phyloP scores from a whole-genome alignment of 1,140 invertebrate genomes.

The Myzus persicae region DNA sequence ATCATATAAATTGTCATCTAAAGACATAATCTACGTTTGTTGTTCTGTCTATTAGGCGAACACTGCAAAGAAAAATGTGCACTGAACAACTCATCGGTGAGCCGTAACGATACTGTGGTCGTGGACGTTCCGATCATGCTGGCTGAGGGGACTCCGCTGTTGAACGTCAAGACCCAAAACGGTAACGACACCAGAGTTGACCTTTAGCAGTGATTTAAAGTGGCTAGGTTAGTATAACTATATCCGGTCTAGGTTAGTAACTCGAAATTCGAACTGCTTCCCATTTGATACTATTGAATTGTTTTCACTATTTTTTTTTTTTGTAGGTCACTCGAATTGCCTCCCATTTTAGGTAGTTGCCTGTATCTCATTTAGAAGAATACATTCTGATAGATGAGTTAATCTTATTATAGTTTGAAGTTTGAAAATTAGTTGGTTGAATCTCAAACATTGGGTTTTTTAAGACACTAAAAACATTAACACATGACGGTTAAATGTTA shows the following conservation, averaged over 20 bases:
- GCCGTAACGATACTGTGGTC: not conserved
- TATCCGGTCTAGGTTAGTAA: not conserved
- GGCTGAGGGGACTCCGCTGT: constrained; percentile 10
- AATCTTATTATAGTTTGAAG: too few relatives aligned
- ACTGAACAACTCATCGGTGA: not conserved
- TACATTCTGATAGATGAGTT: too few relatives aligned
- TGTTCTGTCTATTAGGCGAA: not conserved
- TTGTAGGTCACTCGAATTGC: too few relatives aligned
- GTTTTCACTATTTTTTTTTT: not conserved
- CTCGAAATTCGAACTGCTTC: not conserved
- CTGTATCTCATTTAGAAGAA: too few relatives aligned
- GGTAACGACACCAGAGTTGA: not conserved
- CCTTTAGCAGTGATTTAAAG: not conserved
- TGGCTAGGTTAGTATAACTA: not conserved
- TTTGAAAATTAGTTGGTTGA: too few relatives aligned
- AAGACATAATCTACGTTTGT: not conserved
- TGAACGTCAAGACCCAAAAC: not conserved
- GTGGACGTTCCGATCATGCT: constrained; percentile 13
- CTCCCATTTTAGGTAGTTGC: not conserved
- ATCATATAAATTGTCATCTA: too few relatives aligned
- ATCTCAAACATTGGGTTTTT: too few relatives aligned
- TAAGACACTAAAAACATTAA: too few relatives aligned
- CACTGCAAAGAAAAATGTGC: not conserved
- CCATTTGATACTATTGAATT: not conserved
- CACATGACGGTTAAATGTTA: too few relatives aligned